Evolutionary conservation across 2,888 invertebrate species (phyloP).

Genomic region (Agrochola circellaris): DNA sequence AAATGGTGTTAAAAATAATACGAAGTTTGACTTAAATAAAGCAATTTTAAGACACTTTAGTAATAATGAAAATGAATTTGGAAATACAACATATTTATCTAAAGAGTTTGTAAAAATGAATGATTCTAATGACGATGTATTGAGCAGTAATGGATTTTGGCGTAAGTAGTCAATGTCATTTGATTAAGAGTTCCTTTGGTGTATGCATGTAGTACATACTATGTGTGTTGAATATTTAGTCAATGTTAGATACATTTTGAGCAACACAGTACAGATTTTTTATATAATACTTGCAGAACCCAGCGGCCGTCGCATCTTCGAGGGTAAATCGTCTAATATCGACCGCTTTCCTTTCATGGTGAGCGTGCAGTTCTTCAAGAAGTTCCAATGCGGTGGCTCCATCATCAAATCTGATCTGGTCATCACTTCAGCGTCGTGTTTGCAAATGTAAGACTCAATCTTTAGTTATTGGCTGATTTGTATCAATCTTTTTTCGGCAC

Average conservation of each 20-base stretch:
- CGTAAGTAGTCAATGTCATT: conserved; percentile 67
- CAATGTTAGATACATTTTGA: neutral
- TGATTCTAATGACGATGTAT: conserved; percentile 45
- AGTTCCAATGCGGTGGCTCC: conserved; percentile 81
- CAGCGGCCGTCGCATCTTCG: conserved; percentile 78
- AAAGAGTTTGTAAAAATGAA: conserved; percentile 7
- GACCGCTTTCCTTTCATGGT: conserved; percentile 83
- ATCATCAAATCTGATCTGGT: conserved; percentile 82
- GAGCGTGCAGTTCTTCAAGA: conserved; percentile 78
- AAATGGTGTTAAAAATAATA: conserved; percentile 62
- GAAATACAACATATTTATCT: conserved; percentile 13
- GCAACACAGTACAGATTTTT: neutral
- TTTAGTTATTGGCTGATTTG: neutral
- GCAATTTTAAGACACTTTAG: conserved; percentile 64
- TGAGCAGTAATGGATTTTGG: conserved; percentile 76
- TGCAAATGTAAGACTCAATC: conserved; percentile 78
- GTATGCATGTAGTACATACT: neutral
- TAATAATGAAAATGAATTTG: conserved; percentile 42
- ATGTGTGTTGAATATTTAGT: neutral
- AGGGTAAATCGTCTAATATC: conserved; percentile 74
- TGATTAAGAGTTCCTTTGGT: neutral
- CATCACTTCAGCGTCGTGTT: conserved; percentile 83
- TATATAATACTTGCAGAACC: conserved; percentile 65
- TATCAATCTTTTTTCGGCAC: neutral
- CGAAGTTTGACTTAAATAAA: conserved; percentile 63